phyloP scores from a whole-genome alignment of 2,797 vertebrate species.

The Fundulus diaphanus region DNA sequence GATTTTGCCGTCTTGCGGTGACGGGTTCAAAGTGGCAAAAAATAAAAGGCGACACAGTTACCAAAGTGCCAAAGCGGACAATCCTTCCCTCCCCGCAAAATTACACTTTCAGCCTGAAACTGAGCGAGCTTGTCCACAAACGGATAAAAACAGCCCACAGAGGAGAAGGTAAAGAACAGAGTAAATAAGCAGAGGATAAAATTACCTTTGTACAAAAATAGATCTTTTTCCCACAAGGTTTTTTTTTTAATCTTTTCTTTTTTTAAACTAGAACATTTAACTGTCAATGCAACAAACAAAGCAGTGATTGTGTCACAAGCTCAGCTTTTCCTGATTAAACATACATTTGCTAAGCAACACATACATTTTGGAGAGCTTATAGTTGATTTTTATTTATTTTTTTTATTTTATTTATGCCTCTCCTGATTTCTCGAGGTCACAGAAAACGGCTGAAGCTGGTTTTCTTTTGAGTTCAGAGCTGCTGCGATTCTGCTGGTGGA shows the following conservation, averaged over 20 bases:
- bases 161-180: constrained; percentile 77
- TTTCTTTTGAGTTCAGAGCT: constrained; percentile 63
- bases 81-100: constrained; percentile 27
- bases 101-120: constrained; percentile 57
- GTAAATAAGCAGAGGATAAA: constrained; percentile 90
- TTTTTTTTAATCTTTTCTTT: constrained; percentile 58
- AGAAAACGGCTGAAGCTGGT: constrained; percentile 67
- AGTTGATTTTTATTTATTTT: constrained; percentile 46
- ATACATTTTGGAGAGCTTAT: constrained; percentile 66
- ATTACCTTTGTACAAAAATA: constrained; percentile 99
- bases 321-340: constrained; percentile 75
- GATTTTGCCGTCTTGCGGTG: constrained; percentile 67
- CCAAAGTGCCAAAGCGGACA: constrained; percentile 56
- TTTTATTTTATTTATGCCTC: constrained; percentile 19
- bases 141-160: constrained; percentile 80
- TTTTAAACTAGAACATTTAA: constrained; percentile 72
- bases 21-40: constrained; percentile 69
- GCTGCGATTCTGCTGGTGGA: constrained; percentile 75
- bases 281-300: constrained; percentile 76
- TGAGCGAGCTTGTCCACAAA: constrained; percentile 74
- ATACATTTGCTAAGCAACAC: constrained; percentile 75
- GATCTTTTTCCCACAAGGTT: constrained; percentile 88
- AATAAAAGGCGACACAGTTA: constrained; percentile 71
- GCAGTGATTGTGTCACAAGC: constrained; percentile 81
- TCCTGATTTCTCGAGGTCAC: constrained; percentile 53